A percentile compares a stretch with the other conserved stretches of the same genome.
phyloP scores from a whole-genome alignment of 1,140 invertebrate species.

The Battus philenor region DNA sequence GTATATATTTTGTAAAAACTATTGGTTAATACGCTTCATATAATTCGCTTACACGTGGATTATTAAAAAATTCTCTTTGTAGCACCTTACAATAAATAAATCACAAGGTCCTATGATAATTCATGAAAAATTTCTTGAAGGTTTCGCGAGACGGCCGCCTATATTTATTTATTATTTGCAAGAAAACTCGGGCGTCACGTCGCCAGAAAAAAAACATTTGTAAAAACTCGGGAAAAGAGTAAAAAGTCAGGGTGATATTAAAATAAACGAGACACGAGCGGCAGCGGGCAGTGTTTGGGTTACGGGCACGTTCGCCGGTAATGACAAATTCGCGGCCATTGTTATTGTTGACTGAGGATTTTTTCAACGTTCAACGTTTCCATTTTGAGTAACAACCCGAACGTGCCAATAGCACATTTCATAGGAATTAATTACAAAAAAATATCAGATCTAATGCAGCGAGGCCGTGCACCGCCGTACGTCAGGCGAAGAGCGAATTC shows the following conservation, averaged over 20 bases:
- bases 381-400: slow-evolving; percentile 52
- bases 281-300: slow-evolving; percentile 39
- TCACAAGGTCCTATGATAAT: slow-evolving; percentile 42
- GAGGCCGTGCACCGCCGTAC: slow-evolving; percentile 17
- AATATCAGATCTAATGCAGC: slow-evolving; percentile 17
- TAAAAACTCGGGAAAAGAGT: slow-evolving; percentile 45
- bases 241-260: slow-evolving; percentile 61
- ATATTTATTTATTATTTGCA: slow-evolving; percentile 40
- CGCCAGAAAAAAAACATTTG: slow-evolving; percentile 34
- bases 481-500: slow-evolving; percentile 44
- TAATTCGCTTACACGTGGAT: too few relatives aligned
- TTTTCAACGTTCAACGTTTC: slow-evolving; percentile 54
- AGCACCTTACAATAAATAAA: too few relatives aligned
- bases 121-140: too few relatives aligned
- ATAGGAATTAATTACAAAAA: slow-evolving; percentile 58
- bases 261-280: slow-evolving; percentile 55
- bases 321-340: slow-evolving; percentile 64
- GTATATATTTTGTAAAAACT: too few relatives aligned
- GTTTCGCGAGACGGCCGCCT: slow-evolving; percentile 29
- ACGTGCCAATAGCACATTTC: slow-evolving; percentile 61
- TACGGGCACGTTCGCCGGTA: slow-evolving; percentile 59
- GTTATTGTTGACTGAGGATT: slow-evolving; percentile 51
- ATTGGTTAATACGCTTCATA: too few relatives aligned
- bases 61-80: too few relatives aligned
- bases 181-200: slow-evolving; percentile 50